Base-by-base conservation (phyloP, 2,888 invertebrate genomes). In the Meiosimyza decipiens region DNA sequence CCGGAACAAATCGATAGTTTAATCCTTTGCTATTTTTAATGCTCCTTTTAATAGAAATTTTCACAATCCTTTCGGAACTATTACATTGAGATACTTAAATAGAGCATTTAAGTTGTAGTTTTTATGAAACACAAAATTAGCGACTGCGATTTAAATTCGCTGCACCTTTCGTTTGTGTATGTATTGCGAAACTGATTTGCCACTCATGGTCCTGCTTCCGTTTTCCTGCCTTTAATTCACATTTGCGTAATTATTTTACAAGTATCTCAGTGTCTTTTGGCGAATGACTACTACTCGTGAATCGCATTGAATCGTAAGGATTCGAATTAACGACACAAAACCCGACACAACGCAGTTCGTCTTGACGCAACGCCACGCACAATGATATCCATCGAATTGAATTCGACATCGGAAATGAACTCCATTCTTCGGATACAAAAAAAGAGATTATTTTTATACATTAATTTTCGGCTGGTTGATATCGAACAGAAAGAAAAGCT, bases 101-200 rank as follows among this genome's bases (percentile, higher is more conserved):
- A 40, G 40, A 40, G 2, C 40, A 40, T 40, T 40, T 40, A 9
- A 40, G 40, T 7, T 9, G 9, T 40, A 40, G 9, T 54, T 49
- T 76, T 74, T 76, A 6, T 22, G 22, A 22, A 33, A 49, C 5
- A 50, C 22, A 69, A 15, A 49, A 22, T 6, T 16, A 55, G 28
- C 47, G 54, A 70, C 52, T 63, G 62, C 51, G 69, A 47, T 63
- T 70, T 49, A 75, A 77, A 73, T 66, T 77, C 77, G 79, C 76
- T 82, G 80, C 80, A 83, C 84, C 82, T 83, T 83, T 80, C 83
- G 85, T 85, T 83, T 85, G 85, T 83, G 84, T 85, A 84, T 84
- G 85, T 84, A 84, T 84, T 84, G 84, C 84, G 81, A 85, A 85
- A 84, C 85, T 82, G 84, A 82, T 83, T 83, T 79, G 77, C 76